Conservation (phyloP, 2,113 vertebrate genomes). For the Vulpes vulpes region DNA sequence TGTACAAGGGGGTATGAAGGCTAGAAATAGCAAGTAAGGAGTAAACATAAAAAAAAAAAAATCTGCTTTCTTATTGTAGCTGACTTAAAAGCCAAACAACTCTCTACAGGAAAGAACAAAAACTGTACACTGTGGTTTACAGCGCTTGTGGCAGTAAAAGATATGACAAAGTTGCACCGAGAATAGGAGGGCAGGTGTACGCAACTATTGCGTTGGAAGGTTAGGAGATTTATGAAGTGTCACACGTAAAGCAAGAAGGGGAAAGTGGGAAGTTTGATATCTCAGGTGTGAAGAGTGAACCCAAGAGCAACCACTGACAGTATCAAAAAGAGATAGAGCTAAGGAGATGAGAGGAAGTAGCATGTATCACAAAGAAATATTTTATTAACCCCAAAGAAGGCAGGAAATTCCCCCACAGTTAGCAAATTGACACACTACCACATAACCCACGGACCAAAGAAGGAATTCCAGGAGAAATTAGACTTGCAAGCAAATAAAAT, state of each 20-base stretch:
- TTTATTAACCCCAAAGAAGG: background rate
- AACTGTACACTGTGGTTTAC: background rate
- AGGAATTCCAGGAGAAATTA: background rate
- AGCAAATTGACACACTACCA: background rate
- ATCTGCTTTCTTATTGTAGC: background rate
- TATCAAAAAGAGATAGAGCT: background rate
- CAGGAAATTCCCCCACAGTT: background rate
- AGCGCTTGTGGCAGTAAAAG: background rate
- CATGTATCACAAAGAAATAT: background rate
- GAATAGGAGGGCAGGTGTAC: background rate
- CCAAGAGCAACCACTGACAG: background rate
- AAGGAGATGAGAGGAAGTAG: background rate
- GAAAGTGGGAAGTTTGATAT: background rate
- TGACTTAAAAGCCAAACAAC: background rate
- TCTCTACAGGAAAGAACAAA: background rate
- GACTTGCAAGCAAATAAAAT: conserved; percentile 29
- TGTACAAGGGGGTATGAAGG: background rate
- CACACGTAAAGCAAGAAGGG: background rate
- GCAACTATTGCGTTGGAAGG: background rate
- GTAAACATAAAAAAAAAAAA: background rate
- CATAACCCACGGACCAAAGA: background rate
- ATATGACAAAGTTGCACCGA: background rate
- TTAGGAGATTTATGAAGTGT: background rate
- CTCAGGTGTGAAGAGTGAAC: background rate
- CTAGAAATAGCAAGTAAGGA: background rate